phyloP scores from a whole-genome alignment of 2,888 invertebrate species.

The Trachelus tabidus region DNA sequence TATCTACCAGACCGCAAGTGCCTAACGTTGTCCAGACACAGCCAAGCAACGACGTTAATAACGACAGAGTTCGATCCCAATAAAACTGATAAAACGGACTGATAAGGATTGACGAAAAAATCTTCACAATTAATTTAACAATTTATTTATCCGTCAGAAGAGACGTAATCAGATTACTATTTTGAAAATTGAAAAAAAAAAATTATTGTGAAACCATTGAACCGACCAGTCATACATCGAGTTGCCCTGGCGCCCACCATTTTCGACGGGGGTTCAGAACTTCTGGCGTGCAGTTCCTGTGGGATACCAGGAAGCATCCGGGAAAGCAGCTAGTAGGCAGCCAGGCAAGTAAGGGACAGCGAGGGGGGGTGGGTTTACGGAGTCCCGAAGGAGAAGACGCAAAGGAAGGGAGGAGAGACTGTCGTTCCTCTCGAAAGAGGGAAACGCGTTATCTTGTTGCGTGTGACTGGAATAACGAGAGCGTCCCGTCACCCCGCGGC shows the following conservation, averaged over 20 bases:
- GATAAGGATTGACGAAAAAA: neutral
- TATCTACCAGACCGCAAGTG: neutral
- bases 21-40: neutral
- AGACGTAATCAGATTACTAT: too few relatives aligned
- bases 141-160: too few relatives aligned
- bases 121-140: neutral
- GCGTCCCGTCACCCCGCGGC: slow-evolving; percentile 5
- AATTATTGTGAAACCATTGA: neutral
- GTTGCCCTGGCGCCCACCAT: neutral
- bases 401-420: slow-evolving; percentile 37
- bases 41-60: neutral
- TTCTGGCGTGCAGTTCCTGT: neutral
- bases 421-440: slow-evolving; percentile 38
- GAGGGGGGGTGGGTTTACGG: slow-evolving; percentile 50
- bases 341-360: slow-evolving; percentile 36
- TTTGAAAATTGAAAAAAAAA: neutral
- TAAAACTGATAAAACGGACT: neutral
- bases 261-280: neutral
- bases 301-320: neutral
- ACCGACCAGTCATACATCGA: neutral
- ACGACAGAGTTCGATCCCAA: neutral
- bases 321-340: slow-evolving; percentile 9
- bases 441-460: slow-evolving; percentile 46
- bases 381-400: slow-evolving; percentile 50
- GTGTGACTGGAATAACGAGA: slow-evolving; percentile 58